Evolutionary conservation across 2,888 invertebrate genomes (phyloP).

Genomic region (Lasioglossum oenotherae): DNA sequence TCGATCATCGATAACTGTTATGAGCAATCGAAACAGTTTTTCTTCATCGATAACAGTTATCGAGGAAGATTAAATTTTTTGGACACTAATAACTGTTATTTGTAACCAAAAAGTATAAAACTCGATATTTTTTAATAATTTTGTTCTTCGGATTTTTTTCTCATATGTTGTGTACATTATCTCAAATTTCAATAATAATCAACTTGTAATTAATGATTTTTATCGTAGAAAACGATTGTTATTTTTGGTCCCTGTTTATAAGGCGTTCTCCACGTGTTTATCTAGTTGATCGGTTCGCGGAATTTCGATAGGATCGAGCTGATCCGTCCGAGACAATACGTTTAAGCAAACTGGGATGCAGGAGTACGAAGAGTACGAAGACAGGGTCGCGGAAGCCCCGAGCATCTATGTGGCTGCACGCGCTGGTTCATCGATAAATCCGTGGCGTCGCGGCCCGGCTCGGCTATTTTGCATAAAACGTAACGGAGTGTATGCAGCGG

Average conservation of each 20-base stretch:
- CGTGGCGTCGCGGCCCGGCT: constrained; percentile 32
- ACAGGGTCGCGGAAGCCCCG: not conserved
- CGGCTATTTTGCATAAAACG: constrained; percentile 71
- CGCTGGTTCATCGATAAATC: constrained; percentile 65
- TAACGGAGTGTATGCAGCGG: constrained; percentile 59
- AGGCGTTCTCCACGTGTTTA: not conserved
- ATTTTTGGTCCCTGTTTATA: not conserved
- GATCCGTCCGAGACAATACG: constrained; percentile 23
- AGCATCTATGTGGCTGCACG: constrained; percentile 11
- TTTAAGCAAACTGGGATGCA: not conserved
- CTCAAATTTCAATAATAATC: too few relatives aligned
- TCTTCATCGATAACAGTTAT: too few relatives aligned
- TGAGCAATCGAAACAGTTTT: too few relatives aligned
- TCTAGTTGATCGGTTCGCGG: constrained; percentile 24
- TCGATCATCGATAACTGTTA: too few relatives aligned
- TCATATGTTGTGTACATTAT: too few relatives aligned
- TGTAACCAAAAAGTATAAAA: too few relatives aligned
- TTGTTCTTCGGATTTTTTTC: too few relatives aligned
- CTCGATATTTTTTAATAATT: too few relatives aligned
- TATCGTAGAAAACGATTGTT: too few relatives aligned
- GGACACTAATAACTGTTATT: too few relatives aligned
- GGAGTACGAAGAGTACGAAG: not conserved
- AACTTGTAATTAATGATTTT: too few relatives aligned
- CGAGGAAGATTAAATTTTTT: too few relatives aligned
- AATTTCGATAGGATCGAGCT: constrained; percentile 16